Conservation (phyloP, 2,797 vertebrate genomes). For the Synaphobranchus kaupii region DNA sequence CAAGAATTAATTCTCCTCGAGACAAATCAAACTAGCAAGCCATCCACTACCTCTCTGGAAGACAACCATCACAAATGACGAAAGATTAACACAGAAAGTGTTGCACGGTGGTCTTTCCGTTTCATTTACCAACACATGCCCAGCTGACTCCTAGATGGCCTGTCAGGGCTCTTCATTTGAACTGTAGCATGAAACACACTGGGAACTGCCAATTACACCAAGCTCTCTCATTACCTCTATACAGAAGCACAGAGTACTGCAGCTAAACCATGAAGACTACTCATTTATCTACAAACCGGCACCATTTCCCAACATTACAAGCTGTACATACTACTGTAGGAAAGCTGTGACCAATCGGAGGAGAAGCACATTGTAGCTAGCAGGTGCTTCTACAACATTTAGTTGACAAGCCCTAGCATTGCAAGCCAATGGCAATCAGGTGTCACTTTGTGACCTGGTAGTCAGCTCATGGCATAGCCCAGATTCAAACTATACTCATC, state of each 20-base stretch:
- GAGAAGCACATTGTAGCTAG: neutral
- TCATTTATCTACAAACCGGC: neutral
- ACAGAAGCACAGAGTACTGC: too few species aligned
- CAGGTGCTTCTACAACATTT: neutral
- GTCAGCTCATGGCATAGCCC: neutral
- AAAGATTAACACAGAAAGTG: neutral
- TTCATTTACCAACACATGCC: too few species aligned
- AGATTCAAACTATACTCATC: neutral
- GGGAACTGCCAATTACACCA: too few species aligned
- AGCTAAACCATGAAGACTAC: neutral
- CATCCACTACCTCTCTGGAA: neutral
- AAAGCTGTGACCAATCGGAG: neutral
- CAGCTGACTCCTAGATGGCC: too few species aligned
- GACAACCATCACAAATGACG: neutral
- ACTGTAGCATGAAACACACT: too few species aligned
- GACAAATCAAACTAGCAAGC: neutral
- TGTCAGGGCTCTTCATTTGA: too few species aligned
- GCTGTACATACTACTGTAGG: neutral
- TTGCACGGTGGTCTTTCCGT: neutral
- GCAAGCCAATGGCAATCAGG: neutral
- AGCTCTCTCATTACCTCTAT: too few species aligned
- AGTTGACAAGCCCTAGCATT: neutral
- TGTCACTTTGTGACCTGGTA: neutral
- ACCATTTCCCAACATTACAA: neutral
- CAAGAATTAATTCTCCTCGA: neutral